phyloP scores from a whole-genome alignment of 2,797 vertebrate species.

The Pitangus sulphuratus region DNA sequence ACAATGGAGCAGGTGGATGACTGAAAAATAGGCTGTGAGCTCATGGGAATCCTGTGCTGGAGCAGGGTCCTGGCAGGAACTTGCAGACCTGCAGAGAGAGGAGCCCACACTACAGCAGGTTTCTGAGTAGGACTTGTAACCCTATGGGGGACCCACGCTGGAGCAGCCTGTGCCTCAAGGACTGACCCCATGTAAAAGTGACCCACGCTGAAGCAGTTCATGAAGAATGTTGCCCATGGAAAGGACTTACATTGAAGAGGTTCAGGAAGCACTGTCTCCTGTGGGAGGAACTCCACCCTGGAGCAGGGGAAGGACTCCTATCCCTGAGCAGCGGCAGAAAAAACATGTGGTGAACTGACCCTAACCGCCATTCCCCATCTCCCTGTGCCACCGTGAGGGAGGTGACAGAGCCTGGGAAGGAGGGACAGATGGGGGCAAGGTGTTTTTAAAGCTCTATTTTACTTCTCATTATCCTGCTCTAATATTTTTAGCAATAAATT shows the following conservation, averaged over 20 bases:
- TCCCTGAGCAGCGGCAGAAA: not conserved
- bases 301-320: not conserved
- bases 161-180: not conserved
- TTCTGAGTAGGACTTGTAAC: not conserved
- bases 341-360: not conserved
- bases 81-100: not conserved
- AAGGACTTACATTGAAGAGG: fast-evolving
- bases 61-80: not conserved
- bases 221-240: not conserved
- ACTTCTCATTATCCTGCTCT: not conserved
- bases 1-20: not conserved
- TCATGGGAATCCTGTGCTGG: not conserved
- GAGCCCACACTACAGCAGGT: not conserved
- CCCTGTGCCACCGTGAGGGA: no score
- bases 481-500: not conserved
- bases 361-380: not conserved
- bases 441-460: not conserved
- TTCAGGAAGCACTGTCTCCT: not conserved
- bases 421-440: not conserved
- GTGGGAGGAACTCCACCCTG: not conserved
- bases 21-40: not conserved
- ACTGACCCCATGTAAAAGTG: not conserved
- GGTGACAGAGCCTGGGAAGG: not conserved
- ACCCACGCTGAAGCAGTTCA: fast-evolving
- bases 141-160: not conserved